Percentiles rank a stretch among this genome's conserved stretches.
Conservation (phyloP, 1,140 invertebrate genomes). For the Drosophila melanogaster region DNA sequence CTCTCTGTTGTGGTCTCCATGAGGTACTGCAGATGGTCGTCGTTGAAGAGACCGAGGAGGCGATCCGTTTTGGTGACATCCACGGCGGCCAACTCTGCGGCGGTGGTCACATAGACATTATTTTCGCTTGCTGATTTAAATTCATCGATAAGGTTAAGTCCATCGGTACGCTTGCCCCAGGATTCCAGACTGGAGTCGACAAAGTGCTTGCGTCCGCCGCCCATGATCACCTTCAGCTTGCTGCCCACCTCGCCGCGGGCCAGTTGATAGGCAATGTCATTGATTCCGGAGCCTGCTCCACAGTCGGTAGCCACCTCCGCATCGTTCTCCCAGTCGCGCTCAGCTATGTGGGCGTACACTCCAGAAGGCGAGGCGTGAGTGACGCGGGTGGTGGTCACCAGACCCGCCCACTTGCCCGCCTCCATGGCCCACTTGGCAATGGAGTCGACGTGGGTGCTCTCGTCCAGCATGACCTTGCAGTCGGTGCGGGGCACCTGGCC, state of each 20-base stretch:
- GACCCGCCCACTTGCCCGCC: constrained; percentile 90
- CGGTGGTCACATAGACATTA: constrained; percentile 88
- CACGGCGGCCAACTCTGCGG: constrained; percentile 84
- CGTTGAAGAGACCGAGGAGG: constrained; percentile 86
- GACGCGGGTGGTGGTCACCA: constrained; percentile 93
- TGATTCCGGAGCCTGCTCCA: constrained; percentile 85
- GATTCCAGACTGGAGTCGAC: constrained; percentile 84
- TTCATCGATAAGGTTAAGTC: constrained; percentile 89
- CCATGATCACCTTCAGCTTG: constrained; percentile 88
- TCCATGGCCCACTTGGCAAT: constrained; percentile 90
- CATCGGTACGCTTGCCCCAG: constrained; percentile 86
- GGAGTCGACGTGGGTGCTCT: constrained; percentile 87
- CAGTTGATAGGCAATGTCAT: constrained; percentile 91
- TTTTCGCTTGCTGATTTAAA: constrained; percentile 85
- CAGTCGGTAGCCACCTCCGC: constrained; percentile 85
- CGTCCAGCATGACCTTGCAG: constrained; percentile 86
- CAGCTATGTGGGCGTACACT: constrained; percentile 89
- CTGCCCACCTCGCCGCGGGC: constrained; percentile 88
- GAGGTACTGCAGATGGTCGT: constrained; percentile 85
- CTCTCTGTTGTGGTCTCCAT: constrained; percentile 85
- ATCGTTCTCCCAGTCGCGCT: constrained; percentile 92
- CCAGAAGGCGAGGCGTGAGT: constrained; percentile 92
- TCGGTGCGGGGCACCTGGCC: constrained; percentile 87
- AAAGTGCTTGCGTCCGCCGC: constrained; percentile 90
- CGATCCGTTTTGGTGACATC: constrained; percentile 77